Evolutionary conservation across 2,797 vertebrate genomes (phyloP), one percentile per base, ranked within the genome.

Genomic region (Phoxinus dragarum): DNA sequence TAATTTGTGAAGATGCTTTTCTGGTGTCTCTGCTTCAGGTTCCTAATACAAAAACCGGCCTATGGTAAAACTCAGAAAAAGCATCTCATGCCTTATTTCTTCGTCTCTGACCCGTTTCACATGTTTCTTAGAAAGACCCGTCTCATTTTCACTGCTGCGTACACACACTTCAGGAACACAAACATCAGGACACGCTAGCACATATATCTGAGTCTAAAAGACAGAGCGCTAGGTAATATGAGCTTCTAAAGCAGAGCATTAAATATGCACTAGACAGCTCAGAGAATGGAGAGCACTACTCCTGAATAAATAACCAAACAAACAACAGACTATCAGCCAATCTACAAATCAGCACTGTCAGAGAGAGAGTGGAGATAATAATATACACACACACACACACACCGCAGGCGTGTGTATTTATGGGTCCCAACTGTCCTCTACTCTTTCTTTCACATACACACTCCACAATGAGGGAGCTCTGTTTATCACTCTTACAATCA

Each of bases 261-360:
- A 95, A 94, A 95, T 94, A 95, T 94, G 93, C 94, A 94, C 92
- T 88, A 92, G 91, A 93, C 92, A 93, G 92, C 92, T 93, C 93
- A 93, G 92, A 92, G 93, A 89, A 92, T 91, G 88, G 66, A 76
- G 84, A 85, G 75, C 66, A 74, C 67, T 56, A 75, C 47, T 73
- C 67, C 49, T 81, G 78, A 88, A 87, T 80, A 86, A 82, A 88
- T 76, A 80, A 85, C 68, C 38, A 88, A 88, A 82, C 79, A 88
- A 77, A 80, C 75, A 73, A 83, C 75, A 86, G 59, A 86, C 80
- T 61, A 80, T 72, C 52, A 72, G 67, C 83, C 69, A 81, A 75
- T 73, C 76, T 61, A 87, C 86, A 87, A 87, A 89, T 89, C 86
- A 89, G 76, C 12, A 40, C 82, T 77, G 85, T 82, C 76, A 77